These are phyloP conservation scores for Drosophila lutescens DNA, from an alignment of 2,888 invertebrate genomes.

Conservation along the genomic window DNA sequence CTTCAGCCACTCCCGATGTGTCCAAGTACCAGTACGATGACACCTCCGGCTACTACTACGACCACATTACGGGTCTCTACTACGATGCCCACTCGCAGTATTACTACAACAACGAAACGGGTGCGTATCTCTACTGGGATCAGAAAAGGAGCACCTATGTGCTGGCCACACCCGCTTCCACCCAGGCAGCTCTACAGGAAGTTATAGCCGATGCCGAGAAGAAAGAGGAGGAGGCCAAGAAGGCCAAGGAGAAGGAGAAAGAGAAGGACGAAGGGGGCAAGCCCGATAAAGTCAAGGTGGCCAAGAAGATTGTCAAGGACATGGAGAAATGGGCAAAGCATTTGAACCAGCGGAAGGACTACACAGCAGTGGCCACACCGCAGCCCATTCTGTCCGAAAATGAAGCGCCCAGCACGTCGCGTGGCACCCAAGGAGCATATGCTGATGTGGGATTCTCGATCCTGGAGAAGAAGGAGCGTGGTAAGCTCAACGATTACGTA, in stretches of 20 bases:
- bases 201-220: constrained; percentile 57
- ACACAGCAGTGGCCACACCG: constrained; percentile 81
- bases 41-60: constrained; percentile 97
- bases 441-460: constrained; percentile 97
- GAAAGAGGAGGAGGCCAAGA: constrained; percentile 76
- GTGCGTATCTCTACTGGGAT: constrained; percentile 98
- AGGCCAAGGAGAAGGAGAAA: constrained; percentile 86
- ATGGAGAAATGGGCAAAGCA: constrained; percentile 97
- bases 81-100: constrained; percentile 98
- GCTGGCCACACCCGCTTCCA: constrained; percentile 78
- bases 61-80: constrained; percentile 95
- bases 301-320: constrained; percentile 97
- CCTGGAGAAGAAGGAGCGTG: constrained; percentile 89
- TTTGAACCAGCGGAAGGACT: constrained; percentile 97
- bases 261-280: constrained; percentile 84
- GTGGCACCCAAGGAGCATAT: constrained; percentile 86
- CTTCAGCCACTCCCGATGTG: constrained; percentile 91
- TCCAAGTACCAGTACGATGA: constrained; percentile 97
- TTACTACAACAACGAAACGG: constrained; percentile 96
- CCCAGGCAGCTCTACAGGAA: constrained; percentile 80
- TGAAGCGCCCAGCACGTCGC: constrained; percentile 63
- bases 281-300: constrained; percentile 97
- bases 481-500: constrained; percentile 80
- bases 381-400: constrained; percentile 73
- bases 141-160: constrained; percentile 88